Evolutionary conservation across 2,888 invertebrate species (phyloP).

Genomic region (Lordiphosa andalusiaca): DNA sequence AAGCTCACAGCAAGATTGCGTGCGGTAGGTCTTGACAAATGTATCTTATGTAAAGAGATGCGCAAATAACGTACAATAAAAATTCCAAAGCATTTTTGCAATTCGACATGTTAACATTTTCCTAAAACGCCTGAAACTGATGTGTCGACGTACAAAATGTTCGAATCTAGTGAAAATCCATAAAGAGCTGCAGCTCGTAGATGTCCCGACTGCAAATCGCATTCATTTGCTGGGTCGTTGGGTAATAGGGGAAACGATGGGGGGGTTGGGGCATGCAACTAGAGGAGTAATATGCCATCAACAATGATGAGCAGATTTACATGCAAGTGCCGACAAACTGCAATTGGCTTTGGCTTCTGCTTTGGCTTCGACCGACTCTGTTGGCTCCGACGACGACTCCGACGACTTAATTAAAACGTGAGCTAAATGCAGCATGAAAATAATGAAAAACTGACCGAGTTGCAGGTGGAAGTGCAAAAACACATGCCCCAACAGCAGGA

Average conservation of each 20-base stretch:
- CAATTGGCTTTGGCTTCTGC: slow-evolving; percentile 32
- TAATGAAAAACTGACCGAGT: slow-evolving; percentile 73
- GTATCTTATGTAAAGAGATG: slow-evolving; percentile 19
- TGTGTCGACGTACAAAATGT: slow-evolving; percentile 54
- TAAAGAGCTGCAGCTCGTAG: slow-evolving; percentile 60
- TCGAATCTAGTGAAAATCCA: slow-evolving; percentile 56
- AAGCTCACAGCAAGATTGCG: slow-evolving; percentile 42
- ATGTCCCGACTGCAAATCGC: slow-evolving; percentile 76
- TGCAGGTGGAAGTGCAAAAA: slow-evolving; percentile 45
- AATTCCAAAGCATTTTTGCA: slow-evolving; percentile 74
- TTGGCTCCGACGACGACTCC: slow-evolving; percentile 24
- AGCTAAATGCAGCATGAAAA: slow-evolving; percentile 74
- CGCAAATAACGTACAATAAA: slow-evolving; percentile 52
- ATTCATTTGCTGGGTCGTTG: slow-evolving; percentile 60
- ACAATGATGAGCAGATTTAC: slow-evolving; percentile 78
- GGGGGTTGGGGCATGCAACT: slow-evolving; percentile 11
- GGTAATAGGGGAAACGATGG: neutral
- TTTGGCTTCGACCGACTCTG: slow-evolving; percentile 8
- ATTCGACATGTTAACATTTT: slow-evolving; percentile 59
- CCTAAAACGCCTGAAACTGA: slow-evolving; percentile 34
- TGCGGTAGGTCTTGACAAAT: slow-evolving; percentile 53
- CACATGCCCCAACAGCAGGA: slow-evolving; percentile 15
- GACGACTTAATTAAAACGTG: slow-evolving; percentile 77
- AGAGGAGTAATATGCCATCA: slow-evolving; percentile 72
- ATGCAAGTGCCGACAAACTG: slow-evolving; percentile 67